Conservation (phyloP, 2,113 vertebrate genomes). For the Neolamprologus falcicula region DNA sequence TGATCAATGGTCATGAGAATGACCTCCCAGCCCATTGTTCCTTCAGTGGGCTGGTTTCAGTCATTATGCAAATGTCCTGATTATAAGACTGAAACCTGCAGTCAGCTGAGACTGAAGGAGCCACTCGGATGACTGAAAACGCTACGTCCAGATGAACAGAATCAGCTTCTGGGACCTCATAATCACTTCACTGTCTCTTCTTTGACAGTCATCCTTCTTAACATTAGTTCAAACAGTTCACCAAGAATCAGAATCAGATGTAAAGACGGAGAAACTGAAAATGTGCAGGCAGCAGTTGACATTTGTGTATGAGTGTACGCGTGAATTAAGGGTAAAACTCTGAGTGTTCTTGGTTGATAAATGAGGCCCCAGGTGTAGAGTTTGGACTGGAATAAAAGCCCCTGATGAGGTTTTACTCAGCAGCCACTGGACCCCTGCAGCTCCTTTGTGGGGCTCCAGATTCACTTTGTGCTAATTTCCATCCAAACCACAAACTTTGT, state of each 20-base stretch:
- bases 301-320: background rate
- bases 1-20: background rate
- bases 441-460: background rate
- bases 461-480: background rate
- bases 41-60: background rate
- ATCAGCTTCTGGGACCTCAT: background rate
- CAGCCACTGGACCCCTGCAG: background rate
- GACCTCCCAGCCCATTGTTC: background rate
- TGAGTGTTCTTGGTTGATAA: background rate
- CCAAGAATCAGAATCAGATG: background rate
- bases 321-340: background rate
- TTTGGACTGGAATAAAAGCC: background rate
- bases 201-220: background rate
- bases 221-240: background rate
- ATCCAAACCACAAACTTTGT: conserved; percentile 13
- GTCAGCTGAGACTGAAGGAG: background rate
- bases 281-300: background rate
- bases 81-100: background rate
- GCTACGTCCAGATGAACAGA: background rate
- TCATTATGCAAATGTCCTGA: fast-evolving
- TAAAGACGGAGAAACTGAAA: background rate
- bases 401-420: background rate
- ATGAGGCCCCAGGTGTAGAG: background rate
- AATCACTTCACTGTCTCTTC: background rate
- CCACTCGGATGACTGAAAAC: fast-evolving